These are phyloP conservation scores for Equus przewalskii DNA, from an alignment of 2,113 vertebrate species.

Conservation along the genomic window DNA sequence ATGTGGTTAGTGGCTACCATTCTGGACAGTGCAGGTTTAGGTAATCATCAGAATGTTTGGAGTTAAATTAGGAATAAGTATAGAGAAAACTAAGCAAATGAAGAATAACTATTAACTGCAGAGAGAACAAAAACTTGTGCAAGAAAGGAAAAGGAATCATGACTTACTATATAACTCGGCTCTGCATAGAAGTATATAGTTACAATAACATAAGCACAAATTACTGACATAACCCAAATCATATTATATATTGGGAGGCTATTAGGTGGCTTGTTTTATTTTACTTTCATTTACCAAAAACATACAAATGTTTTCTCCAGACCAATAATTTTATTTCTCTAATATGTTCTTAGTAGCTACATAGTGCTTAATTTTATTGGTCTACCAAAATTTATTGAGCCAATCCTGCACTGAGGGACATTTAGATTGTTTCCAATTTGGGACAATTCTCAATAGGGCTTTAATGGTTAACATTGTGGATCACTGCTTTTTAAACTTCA, in stretches of 20 bases:
- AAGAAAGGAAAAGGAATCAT: slow-evolving; percentile 48
- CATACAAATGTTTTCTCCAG: slow-evolving; percentile 7
- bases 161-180: background rate
- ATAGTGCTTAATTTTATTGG: background rate
- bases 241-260: background rate
- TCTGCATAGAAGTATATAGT: background rate
- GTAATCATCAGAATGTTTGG: background rate
- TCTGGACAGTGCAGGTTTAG: slow-evolving; percentile 3
- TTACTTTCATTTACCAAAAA: slow-evolving; percentile 26
- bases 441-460: background rate
- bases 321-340: background rate
- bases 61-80: slow-evolving; percentile 27
- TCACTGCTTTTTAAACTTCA: slow-evolving; percentile 53
- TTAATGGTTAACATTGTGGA: background rate
- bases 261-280: slow-evolving; percentile 13
- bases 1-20: background rate
- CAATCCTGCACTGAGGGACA: background rate
- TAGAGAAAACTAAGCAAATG: slow-evolving; percentile 40
- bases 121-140: slow-evolving; percentile 22
- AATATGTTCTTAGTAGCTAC: background rate
- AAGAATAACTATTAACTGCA: slow-evolving; percentile 43
- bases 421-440: background rate
- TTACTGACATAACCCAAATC: slow-evolving; percentile 17
- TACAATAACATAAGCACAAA: background rate
- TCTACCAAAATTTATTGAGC: background rate